Percentiles rank a stretch among this genome's conserved stretches.
phyloP scores from a whole-genome alignment of 2,888 invertebrate species.

The Sminthurinus aureus region DNA sequence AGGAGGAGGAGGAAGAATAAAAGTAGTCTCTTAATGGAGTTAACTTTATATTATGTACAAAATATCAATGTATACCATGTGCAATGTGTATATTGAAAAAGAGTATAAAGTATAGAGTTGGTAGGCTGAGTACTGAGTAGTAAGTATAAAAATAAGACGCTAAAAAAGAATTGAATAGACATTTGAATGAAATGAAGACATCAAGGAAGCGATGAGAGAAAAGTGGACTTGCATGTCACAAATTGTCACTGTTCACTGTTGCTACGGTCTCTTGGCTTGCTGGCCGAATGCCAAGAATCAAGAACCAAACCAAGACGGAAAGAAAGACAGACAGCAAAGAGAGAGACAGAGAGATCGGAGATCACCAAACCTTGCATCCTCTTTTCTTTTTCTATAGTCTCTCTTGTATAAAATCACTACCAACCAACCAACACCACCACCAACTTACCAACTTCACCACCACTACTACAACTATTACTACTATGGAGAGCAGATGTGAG shows the following conservation, averaged over 20 bases:
- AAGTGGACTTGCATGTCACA: conserved; percentile 44
- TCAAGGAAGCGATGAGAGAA: conserved; percentile 28
- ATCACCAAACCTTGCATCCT: conserved; percentile 45
- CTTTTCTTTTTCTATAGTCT: neutral
- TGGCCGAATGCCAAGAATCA: conserved; percentile 41
- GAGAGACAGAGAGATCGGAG: conserved; percentile 30
- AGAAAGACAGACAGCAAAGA: too few species aligned
- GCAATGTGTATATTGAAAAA: neutral
- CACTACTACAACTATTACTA: neutral
- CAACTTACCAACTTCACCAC: neutral
- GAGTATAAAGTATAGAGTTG: neutral
- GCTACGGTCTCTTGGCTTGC: conserved; percentile 43
- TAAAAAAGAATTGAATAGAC: conserved; percentile 35
- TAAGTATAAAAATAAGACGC: conserved; percentile 22
- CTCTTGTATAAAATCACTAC: conserved; percentile 7
- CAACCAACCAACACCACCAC: conserved; percentile 5
- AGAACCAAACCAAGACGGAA: too few species aligned
- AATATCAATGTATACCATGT: neutral
- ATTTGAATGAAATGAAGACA: conserved; percentile 39
- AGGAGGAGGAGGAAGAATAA: neutral
- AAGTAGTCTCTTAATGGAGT: neutral
- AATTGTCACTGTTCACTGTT: conserved; percentile 46
- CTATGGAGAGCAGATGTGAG: neutral
- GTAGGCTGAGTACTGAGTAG: conserved; percentile 19
- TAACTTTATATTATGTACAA: neutral